These are phyloP conservation scores for Eospalax fontanierii DNA, from an alignment of 2,797 vertebrate species.

Conservation along the genomic window DNA sequence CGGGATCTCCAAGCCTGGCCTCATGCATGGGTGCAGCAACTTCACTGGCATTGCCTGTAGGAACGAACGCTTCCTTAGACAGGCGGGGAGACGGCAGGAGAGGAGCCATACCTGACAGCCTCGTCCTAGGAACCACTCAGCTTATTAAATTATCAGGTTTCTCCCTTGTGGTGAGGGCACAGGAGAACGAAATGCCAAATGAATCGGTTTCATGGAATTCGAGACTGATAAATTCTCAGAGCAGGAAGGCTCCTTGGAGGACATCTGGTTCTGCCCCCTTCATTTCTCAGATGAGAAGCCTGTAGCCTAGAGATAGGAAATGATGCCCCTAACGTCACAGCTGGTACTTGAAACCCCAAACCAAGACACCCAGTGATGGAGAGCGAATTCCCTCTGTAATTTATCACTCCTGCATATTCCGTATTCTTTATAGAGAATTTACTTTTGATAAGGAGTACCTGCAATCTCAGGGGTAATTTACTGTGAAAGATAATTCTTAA, in stretches of 20 bases:
- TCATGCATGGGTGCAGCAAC: background rate
- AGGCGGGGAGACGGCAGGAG: background rate
- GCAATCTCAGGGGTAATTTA: slow-evolving; percentile 82
- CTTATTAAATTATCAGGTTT: slow-evolving; percentile 78
- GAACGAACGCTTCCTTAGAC: background rate
- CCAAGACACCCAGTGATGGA: slow-evolving; percentile 7
- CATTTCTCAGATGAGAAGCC: slow-evolving; percentile 72
- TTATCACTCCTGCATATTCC: slow-evolving; percentile 61
- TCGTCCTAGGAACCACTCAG: slow-evolving; percentile 1
- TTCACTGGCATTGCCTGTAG: background rate
- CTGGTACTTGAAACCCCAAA: slow-evolving; percentile 61
- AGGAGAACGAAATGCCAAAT: slow-evolving; percentile 75
- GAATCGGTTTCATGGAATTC: slow-evolving; percentile 67
- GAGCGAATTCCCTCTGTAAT: slow-evolving; percentile 56
- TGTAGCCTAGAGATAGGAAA: slow-evolving; percentile 73
- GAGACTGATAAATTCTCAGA: slow-evolving; percentile 74
- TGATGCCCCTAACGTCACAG: slow-evolving; percentile 66
- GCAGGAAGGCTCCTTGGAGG: slow-evolving; percentile 63
- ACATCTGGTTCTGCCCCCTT: slow-evolving; percentile 34
- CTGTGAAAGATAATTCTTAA: slow-evolving; percentile 82
- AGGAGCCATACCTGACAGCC: background rate
- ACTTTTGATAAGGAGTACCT: slow-evolving; percentile 79
- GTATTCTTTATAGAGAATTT: slow-evolving; percentile 77
- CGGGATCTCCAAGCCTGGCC: background rate
- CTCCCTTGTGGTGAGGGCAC: slow-evolving; percentile 48